phyloP scores from a whole-genome alignment of 2,888 invertebrate genomes.

The Schrankia costaestrigalis region DNA sequence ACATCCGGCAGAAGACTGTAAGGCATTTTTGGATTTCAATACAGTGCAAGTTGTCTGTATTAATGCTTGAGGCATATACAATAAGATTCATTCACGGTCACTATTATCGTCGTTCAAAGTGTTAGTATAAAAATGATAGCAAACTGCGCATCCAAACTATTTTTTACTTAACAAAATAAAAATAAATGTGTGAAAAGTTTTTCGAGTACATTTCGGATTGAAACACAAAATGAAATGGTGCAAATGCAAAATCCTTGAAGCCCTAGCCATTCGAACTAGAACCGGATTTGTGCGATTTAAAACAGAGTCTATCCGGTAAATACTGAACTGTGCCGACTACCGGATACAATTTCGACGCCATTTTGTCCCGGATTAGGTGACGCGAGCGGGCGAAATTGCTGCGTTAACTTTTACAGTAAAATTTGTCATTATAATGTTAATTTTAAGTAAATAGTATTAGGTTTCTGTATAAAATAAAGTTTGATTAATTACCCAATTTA shows the following conservation, averaged over 20 bases:
- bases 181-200: slow-evolving; percentile 2
- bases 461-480: too few species aligned
- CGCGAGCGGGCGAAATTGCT: slow-evolving; percentile 25
- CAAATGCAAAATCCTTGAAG: slow-evolving; percentile 39
- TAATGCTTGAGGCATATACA: too few species aligned
- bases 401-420: slow-evolving; percentile 32
- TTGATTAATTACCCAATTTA: too few species aligned
- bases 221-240: slow-evolving; percentile 20
- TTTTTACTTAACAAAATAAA: slow-evolving; percentile 4
- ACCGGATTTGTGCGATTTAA: slow-evolving; percentile 43
- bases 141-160: too few species aligned
- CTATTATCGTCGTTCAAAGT: too few species aligned
- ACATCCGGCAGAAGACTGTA: too few species aligned
- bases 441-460: too few species aligned
- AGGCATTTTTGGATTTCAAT: too few species aligned
- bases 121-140: too few species aligned
- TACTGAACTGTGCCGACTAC: slow-evolving; percentile 36
- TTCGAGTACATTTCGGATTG: slow-evolving; percentile 9
- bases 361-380: slow-evolving; percentile 45
- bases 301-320: slow-evolving; percentile 46
- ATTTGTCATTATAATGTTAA: slow-evolving; percentile 35
- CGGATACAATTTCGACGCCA: slow-evolving; percentile 40
- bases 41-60: too few species aligned
- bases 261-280: slow-evolving; percentile 26
- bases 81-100: too few species aligned